Conservation (phyloP, 2,888 invertebrate species). For the Hydrotaea cyrtoneurina region DNA sequence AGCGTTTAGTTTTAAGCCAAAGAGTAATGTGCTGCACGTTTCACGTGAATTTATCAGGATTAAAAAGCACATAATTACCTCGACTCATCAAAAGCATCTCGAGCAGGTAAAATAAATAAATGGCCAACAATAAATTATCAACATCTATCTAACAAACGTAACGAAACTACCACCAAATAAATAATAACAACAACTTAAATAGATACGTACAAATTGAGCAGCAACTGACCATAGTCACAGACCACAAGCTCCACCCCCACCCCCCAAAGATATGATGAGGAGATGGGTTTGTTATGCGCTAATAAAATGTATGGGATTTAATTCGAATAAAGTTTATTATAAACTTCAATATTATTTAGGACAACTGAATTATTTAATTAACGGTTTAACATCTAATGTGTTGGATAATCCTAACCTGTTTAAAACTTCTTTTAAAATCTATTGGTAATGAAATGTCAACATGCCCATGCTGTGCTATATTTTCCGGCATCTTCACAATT, state of each 20-base stretch:
- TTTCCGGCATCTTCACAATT: too few species aligned
- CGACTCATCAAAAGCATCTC: slow-evolving; percentile 47
- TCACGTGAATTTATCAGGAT: slow-evolving; percentile 57
- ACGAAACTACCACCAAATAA: slow-evolving; percentile 21
- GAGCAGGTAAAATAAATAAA: slow-evolving; percentile 41
- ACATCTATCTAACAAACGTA: background rate
- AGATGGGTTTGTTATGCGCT: too few species aligned
- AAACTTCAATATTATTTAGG: too few species aligned
- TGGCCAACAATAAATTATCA: slow-evolving; percentile 17
- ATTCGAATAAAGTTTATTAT: too few species aligned
- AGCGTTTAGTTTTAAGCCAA: slow-evolving; percentile 33
- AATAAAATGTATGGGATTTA: too few species aligned
- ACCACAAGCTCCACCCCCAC: too few species aligned
- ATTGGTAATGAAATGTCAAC: too few species aligned
- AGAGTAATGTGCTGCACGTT: slow-evolving; percentile 54
- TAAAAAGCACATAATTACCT: slow-evolving; percentile 45
- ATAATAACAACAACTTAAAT: slow-evolving; percentile 34
- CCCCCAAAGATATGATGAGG: background rate
- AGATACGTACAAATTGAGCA: slow-evolving; percentile 15
- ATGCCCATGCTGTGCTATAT: too few species aligned
- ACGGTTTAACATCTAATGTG: too few species aligned
- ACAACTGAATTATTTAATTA: too few species aligned
- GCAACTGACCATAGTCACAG: background rate
- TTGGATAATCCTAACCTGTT: too few species aligned
- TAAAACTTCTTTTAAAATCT: too few species aligned